phyloP scores from a whole-genome alignment of 2,113 vertebrate genomes.

The Leucosticte australis region DNA sequence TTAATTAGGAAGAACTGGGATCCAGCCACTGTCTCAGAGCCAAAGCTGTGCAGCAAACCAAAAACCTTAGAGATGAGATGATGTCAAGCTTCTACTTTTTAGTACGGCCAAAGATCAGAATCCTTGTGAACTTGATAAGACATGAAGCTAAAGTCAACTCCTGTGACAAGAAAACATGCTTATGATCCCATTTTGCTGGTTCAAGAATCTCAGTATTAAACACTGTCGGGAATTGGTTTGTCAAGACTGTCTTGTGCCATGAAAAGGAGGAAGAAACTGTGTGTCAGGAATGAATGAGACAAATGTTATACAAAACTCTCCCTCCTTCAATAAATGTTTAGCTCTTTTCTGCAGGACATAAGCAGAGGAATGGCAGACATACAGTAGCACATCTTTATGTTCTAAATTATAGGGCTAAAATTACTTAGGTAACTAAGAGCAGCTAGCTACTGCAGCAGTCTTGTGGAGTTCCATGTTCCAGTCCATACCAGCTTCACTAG shows the following conservation, averaged over 20 bases:
- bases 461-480: background rate
- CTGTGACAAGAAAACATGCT: background rate
- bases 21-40: background rate
- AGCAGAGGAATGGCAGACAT: background rate
- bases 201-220: background rate
- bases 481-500: background rate
- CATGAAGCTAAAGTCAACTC: background rate
- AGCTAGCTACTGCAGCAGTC: background rate
- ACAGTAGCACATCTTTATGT: background rate
- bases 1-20: background rate
- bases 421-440: background rate
- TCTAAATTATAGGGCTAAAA: background rate
- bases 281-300: background rate
- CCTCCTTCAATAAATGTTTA: background rate
- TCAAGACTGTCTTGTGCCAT: background rate
- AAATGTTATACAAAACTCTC: background rate
- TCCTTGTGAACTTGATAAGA: background rate
- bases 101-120: background rate
- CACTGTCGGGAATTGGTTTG: background rate
- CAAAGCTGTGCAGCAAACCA: background rate
- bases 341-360: background rate
- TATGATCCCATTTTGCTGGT: background rate
- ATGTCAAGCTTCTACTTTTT: background rate
- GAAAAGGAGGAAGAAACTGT: background rate
- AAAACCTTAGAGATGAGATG: background rate